Conservation (phyloP, 30 jellyfish, hydroid and myxozoan genomes). For the Turritopsis dohrnii region DNA sequence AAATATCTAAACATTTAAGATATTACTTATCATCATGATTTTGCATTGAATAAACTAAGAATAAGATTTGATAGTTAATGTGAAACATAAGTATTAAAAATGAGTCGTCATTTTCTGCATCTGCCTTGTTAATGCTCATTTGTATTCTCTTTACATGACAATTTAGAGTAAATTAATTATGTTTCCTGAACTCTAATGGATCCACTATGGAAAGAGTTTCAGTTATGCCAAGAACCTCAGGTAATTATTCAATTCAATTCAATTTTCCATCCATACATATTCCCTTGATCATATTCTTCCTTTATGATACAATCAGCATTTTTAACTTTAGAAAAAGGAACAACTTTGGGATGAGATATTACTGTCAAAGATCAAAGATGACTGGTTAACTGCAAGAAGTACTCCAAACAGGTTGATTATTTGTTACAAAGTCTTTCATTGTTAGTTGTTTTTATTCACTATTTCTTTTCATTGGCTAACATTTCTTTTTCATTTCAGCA, state of each 20-base stretch:
- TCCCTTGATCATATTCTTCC: neutral
- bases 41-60: too few relatives aligned
- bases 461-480: neutral
- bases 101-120: too few relatives aligned
- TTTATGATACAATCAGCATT: neutral
- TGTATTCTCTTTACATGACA: too few relatives aligned
- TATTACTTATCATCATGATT: too few relatives aligned
- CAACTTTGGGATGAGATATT: neutral
- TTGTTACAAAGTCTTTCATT: neutral
- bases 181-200: neutral
- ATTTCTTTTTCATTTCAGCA: neutral
- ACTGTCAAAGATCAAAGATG: neutral
- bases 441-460: neutral
- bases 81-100: too few relatives aligned
- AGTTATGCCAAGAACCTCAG: neutral
- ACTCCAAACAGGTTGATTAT: neutral
- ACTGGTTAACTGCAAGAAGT: neutral
- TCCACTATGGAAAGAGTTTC: slow-evolving; percentile 16
- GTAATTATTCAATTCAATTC: neutral
- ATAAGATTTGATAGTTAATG: too few relatives aligned
- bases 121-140: too few relatives aligned
- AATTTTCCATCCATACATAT: too few relatives aligned
- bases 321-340: neutral
- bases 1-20: too few relatives aligned
- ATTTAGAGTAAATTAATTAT: too few relatives aligned